Evolutionary conservation across 2,113 vertebrate genomes (phyloP), one percentile per base, ranked within the genome.

Genomic region (Zosterops lateralis): DNA sequence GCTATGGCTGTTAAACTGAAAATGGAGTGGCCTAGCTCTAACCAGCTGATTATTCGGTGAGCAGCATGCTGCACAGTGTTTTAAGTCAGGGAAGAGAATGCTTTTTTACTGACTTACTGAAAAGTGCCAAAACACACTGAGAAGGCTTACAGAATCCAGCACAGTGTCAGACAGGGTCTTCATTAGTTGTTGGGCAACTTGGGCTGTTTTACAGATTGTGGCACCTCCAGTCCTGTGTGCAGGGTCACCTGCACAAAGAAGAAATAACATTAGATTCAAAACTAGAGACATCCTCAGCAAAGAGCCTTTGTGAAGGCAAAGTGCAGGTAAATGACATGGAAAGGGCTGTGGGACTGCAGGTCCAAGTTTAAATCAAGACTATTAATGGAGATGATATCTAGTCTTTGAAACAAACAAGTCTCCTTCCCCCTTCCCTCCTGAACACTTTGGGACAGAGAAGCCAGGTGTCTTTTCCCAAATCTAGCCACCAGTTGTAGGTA

Each of bases 171-270:
- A 48, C 7, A 28, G 68, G 40, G 54, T 32, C 66, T 92, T 92
- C 93, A 18, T 87, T 96, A 98, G 93, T 98, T 98, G 96, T 90
- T 97, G 42, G 97, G 93, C 66, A 97, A 31, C 95, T 98, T 98
- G 76, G 96, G 92, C 83, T 97, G 97, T 79, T 98, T 98, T 76
- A 98, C 94, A 88, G 92, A 98, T 85, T 98, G 98, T 80, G 99
- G 99, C 90, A 99, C 97, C 91, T 99, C 99, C 96, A 99, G 95
- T 92, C 99, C 99, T 2, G 99, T 99, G 79, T 98, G 97, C 95
- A 99, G 94, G 56, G 99, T 99, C 96, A 99, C 99, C 99, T 99
- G 95, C 14, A 91, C 74, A 64, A 89, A 94, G 93, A 96, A 96
- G 67, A 96, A 65, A 72, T 26, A 83, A 78, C 14, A 34, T 9